Conservation (phyloP, 1,140 invertebrate species). For the Papilio dardanus region DNA sequence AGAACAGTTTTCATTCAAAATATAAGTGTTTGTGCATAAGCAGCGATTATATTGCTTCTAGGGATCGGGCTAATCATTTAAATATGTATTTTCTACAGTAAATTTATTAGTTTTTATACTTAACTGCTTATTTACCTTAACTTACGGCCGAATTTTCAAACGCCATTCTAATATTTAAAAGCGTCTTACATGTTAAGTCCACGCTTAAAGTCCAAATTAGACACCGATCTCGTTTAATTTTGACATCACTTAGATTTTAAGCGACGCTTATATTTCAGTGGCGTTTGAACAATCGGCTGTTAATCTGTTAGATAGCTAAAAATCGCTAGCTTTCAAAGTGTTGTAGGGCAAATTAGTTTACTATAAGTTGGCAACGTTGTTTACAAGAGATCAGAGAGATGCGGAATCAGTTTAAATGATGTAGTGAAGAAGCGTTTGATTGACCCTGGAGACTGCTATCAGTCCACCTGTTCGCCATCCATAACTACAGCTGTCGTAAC, state of each 20-base stretch:
- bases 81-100: too few species aligned
- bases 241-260: too few species aligned
- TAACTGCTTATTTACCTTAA: too few species aligned
- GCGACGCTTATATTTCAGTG: too few species aligned
- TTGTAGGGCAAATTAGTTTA: not conserved
- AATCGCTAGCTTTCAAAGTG: not conserved
- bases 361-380: not conserved
- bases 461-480: constrained; percentile 56
- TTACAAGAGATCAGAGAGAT: constrained; percentile 7
- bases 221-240: too few species aligned
- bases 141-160: too few species aligned
- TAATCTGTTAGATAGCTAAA: too few species aligned
- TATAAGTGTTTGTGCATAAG: not conserved
- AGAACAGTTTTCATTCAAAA: not conserved
- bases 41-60: not conserved
- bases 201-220: too few species aligned
- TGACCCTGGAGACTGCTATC: constrained; percentile 47
- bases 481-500: constrained; percentile 52
- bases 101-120: too few species aligned
- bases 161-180: too few species aligned
- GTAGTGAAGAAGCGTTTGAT: constrained; percentile 29
- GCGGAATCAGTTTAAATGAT: constrained; percentile 33
- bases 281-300: too few species aligned
- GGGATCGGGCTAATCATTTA: not conserved
- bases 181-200: too few species aligned